Percentiles rank a stretch among this genome's conserved stretches.
phyloP scores from a whole-genome alignment of 2,113 vertebrate species.

The Eulacestoma nigropectus region DNA sequence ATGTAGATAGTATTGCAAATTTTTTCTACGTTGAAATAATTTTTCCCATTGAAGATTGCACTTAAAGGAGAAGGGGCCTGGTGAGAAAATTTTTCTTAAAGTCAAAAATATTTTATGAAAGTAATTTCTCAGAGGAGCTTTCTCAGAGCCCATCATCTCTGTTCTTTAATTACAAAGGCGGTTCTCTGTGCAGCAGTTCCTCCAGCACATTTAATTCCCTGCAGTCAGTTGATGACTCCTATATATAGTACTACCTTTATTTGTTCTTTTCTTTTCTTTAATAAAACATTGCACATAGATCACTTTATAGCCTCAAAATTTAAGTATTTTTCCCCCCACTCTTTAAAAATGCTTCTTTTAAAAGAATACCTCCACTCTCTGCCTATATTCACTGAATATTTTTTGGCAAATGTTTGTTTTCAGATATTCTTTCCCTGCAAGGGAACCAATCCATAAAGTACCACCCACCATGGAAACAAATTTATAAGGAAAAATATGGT shows the following conservation, averaged over 20 bases:
- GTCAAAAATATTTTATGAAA: neutral
- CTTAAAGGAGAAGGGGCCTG: neutral
- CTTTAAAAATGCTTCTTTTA: neutral
- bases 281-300: neutral
- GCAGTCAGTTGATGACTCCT: neutral
- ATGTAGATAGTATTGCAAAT: neutral
- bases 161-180: neutral
- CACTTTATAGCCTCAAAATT: neutral
- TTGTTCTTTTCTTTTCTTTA: neutral
- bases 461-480: neutral
- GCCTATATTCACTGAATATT: neutral
- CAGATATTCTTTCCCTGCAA: neutral
- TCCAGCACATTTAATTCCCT: neutral
- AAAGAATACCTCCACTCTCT: neutral
- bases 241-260: neutral
- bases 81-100: neutral
- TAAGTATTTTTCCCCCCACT: rapidly evolving
- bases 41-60: neutral
- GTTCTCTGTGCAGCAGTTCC: neutral
- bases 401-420: neutral
- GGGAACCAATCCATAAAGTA: neutral
- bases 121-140: neutral
- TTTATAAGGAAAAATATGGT: neutral
- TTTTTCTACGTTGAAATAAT: neutral
- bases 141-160: neutral